Evolutionary conservation across 2,113 vertebrate species (phyloP).

Genomic region (Taurulus bubalis): DNA sequence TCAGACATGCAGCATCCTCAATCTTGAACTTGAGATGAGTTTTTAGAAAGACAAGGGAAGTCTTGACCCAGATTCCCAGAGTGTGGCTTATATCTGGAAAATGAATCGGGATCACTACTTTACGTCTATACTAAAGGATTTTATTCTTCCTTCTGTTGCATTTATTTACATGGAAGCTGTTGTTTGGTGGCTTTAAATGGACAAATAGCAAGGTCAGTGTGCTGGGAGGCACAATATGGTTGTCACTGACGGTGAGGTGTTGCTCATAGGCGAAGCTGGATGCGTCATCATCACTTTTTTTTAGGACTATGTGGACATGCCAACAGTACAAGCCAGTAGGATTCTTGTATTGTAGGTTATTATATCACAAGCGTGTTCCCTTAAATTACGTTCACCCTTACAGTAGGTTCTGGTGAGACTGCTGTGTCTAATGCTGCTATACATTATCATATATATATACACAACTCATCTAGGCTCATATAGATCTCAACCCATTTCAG

Average conservation of each 20-base stretch:
- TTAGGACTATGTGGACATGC: constrained; percentile 7
- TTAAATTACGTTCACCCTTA: constrained; percentile 12
- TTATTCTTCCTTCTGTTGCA: constrained; percentile 20
- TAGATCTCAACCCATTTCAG: constrained; percentile 6
- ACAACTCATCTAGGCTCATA: background rate
- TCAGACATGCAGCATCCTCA: constrained; percentile 25
- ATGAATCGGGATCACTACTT: constrained; percentile 44
- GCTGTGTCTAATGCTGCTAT: background rate
- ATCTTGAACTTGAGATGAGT: constrained; percentile 25
- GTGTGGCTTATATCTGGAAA: constrained; percentile 37
- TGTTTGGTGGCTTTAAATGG: constrained; percentile 11
- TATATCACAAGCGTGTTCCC: constrained; percentile 4
- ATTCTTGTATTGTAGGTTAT: constrained; percentile 5
- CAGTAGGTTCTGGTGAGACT: background rate
- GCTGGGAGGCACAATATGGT: background rate
- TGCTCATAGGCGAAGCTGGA: constrained; percentile 19
- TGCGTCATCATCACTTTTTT: constrained; percentile 8
- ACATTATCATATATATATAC: background rate
- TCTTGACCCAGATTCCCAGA: constrained; percentile 49
- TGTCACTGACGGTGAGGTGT: constrained; percentile 1
- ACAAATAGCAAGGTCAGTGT: constrained; percentile 21
- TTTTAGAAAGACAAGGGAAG: constrained; percentile 36
- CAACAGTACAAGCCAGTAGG: background rate
- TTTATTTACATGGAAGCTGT: background rate
- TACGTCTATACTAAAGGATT: constrained; percentile 18